Evolutionary conservation across 2,113 vertebrate genomes (phyloP).

Genomic region (Alosa alosa): DNA sequence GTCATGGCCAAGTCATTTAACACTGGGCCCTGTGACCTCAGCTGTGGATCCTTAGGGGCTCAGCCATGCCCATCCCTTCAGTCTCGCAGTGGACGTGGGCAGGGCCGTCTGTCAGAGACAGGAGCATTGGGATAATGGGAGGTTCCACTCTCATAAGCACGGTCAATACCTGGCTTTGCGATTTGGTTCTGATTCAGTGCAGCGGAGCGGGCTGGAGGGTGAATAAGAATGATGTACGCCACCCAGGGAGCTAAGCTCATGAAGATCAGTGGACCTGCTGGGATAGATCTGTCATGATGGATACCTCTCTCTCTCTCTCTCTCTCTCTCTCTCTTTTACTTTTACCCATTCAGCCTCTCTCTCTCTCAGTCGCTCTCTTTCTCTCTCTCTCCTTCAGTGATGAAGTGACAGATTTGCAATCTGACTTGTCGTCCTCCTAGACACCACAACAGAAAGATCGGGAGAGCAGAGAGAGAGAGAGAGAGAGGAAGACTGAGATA

Average conservation of each 20-base stretch:
- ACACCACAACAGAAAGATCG: not conserved
- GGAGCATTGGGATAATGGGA: constrained; percentile 16
- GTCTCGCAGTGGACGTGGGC: not conserved
- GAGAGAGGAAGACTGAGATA: not conserved
- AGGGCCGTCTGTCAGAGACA: not conserved
- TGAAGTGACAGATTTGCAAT: not conserved
- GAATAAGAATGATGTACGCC: not conserved
- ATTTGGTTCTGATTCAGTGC: not conserved
- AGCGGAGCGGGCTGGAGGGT: constrained; percentile 26
- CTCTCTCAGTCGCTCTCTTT: not conserved
- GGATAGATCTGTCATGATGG: not conserved
- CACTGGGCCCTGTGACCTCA: not conserved
- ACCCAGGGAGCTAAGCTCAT: not conserved
- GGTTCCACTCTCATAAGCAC: not conserved
- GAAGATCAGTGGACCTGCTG: not conserved
- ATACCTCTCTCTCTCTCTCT: not conserved
- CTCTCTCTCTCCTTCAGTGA: not conserved
- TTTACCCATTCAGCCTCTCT: not conserved
- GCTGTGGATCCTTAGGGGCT: not conserved
- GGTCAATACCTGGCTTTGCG: constrained; percentile 7
- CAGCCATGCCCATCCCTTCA: not conserved
- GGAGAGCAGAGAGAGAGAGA: constrained; percentile 3
- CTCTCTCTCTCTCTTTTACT: not conserved
- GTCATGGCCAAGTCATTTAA: constrained; percentile 3
- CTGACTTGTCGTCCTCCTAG: not conserved